Base-by-base conservation (phyloP, 2,888 invertebrate genomes). In the Buathra laborator region DNA sequence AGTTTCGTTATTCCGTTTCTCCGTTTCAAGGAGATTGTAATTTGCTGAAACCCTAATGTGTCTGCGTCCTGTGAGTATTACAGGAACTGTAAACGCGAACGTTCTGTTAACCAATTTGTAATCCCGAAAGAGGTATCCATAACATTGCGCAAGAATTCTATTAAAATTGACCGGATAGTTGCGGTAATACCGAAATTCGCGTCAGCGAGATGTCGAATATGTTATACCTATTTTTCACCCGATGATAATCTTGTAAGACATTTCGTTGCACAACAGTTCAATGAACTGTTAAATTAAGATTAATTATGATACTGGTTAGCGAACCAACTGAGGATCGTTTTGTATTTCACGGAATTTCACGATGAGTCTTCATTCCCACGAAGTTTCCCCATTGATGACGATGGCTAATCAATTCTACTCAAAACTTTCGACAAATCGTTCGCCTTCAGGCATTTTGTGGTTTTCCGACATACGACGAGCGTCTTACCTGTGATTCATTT, bases 371-470 rank as follows among this genome's bases (percentile, higher is more conserved):
- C 51, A n/a, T 51, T 37, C 7, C 37, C 9, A 51, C 3, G n/a
- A 51, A n/a, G 16, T 51, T 12, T n/a, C n/a, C n/a, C 12, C 12
- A n/a, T n/a, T 51, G 51, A 51, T 4, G 12, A 10, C n/a, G 7
- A 12, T 37, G 37, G n/a, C 51, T n/a, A 51, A 51, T 51, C 51
- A 16, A 51, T 51, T 51, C 1, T 5, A 51, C 51, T 16, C n/a
- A 12, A 51, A 51, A 51, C 51, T 51, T 16, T 51, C 51, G n/a
- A 51, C 51, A 51, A 9, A 51, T 51, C 51, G 51, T 51, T 37
- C 37, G 5, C 9, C 37, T 9, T 1, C 37, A 7, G 37, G 37
- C 37, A 37, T 37, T 37, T 37, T 37, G 37, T 37, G 37, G 37
- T 37, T 37, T 37, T 37, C 37, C 37, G 37, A 37, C 9, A 37